Conservation (phyloP, 2,888 invertebrate genomes). For the Euplagia quadripunctaria region DNA sequence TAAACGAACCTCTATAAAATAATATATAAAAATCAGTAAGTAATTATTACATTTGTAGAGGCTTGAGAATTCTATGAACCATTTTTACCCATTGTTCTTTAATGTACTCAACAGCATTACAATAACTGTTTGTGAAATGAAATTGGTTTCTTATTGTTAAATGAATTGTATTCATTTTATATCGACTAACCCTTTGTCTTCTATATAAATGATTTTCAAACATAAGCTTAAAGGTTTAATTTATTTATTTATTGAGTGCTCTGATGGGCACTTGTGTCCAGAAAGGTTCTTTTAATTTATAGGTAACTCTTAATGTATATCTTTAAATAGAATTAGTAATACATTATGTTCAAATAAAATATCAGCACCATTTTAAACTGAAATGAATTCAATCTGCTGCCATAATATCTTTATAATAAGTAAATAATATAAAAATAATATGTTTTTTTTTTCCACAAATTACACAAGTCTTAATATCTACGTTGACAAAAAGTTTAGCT, state of each 20-base stretch:
- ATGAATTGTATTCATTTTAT: conserved; percentile 4
- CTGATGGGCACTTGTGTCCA: neutral
- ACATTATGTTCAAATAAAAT: neutral
- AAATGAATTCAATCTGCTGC: too few species aligned
- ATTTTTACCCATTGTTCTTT: neutral
- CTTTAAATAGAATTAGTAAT: neutral
- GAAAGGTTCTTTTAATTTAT: neutral
- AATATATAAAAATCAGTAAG: neutral
- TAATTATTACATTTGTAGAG: neutral
- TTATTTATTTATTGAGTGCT: neutral
- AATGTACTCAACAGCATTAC: conserved; percentile 5
- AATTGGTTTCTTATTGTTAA: conserved; percentile 8
- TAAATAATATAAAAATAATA: too few species aligned
- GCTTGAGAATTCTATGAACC: neutral
- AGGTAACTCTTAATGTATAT: neutral
- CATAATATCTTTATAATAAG: too few species aligned
- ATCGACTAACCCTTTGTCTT: conserved; percentile 7
- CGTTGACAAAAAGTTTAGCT: too few species aligned
- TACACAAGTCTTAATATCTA: too few species aligned
- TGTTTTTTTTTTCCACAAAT: too few species aligned
- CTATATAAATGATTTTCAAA: neutral
- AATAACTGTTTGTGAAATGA: conserved; percentile 10
- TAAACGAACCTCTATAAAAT: neutral
- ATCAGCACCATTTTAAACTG: too few species aligned
- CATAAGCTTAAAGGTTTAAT: neutral